Evolutionary conservation across 2,888 invertebrate genomes (phyloP).

Genomic region (Crioceris asparagi): DNA sequence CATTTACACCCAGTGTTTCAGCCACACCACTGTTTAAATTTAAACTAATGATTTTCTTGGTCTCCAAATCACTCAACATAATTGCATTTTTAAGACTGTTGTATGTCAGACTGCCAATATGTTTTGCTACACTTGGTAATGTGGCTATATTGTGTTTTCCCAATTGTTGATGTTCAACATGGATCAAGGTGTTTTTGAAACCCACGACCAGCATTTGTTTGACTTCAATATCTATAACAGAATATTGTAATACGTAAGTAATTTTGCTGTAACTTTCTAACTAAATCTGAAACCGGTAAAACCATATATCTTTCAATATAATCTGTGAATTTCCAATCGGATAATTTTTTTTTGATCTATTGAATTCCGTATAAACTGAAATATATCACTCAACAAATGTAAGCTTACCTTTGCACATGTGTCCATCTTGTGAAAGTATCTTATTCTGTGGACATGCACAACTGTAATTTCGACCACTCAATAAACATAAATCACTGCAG

Average conservation of each 20-base stretch:
- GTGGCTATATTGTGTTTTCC: constrained; percentile 50
- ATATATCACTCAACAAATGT: no score
- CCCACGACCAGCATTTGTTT: constrained; percentile 47
- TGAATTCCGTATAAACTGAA: no score
- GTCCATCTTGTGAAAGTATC: constrained; percentile 43
- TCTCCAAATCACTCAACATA: constrained; percentile 42
- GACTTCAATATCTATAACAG: constrained; percentile 33
- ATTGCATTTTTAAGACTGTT: constrained; percentile 46
- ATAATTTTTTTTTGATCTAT: no score
- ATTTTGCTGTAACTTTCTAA: neutral
- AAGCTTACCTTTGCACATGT: constrained; percentile 45
- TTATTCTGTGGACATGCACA: constrained; percentile 74
- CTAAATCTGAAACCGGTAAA: no score
- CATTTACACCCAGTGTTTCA: constrained; percentile 33
- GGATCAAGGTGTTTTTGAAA: constrained; percentile 45
- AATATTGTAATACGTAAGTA: neutral
- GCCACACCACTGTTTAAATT: constrained; percentile 29
- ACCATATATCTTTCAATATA: no score
- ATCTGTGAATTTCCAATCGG: no score
- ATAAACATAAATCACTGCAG: constrained; percentile 71
- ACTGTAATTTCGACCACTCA: constrained; percentile 45
- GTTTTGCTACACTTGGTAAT: constrained; percentile 34
- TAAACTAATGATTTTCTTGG: constrained; percentile 38
- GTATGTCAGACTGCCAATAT: constrained; percentile 57
- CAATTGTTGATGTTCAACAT: constrained; percentile 53